Conservation (phyloP, 2,113 vertebrate genomes). For the Aptenodytes forsteri region DNA sequence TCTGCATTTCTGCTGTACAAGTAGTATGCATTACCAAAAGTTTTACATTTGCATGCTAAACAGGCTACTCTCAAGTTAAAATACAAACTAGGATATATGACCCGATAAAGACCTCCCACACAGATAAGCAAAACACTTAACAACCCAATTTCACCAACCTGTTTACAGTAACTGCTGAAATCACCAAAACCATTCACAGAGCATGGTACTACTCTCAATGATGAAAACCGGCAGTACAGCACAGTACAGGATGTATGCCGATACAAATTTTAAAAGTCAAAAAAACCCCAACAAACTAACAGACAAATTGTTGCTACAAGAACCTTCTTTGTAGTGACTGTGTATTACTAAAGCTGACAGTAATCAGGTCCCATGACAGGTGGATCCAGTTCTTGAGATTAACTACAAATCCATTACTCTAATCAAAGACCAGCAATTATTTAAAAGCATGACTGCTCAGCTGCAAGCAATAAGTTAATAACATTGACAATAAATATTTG, state of each 20-base stretch:
- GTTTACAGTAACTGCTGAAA: neutral
- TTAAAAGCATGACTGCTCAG: neutral
- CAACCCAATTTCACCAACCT: neutral
- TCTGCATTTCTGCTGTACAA: neutral
- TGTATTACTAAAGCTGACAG: neutral
- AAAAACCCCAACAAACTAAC: neutral
- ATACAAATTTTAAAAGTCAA: neutral
- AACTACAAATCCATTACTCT: neutral
- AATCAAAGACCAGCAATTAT: neutral
- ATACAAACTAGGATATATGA: neutral
- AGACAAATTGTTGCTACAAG: neutral
- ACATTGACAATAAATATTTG: neutral
- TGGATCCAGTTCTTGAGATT: neutral
- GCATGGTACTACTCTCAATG: neutral
- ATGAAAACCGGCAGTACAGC: neutral
- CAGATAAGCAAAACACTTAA: neutral
- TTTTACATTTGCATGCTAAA: neutral
- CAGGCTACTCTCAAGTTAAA: neutral
- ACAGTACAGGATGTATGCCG: neutral
- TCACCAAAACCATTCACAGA: fast-evolving
- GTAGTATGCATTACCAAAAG: neutral
- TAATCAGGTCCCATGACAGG: neutral
- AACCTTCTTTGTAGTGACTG: neutral
- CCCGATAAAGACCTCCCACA: neutral
- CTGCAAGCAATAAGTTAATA: neutral